Percentiles rank a stretch among this genome's conserved stretches.
phyloP scores from a whole-genome alignment of 2,888 invertebrate genomes.

The Silvanus unidentatus region DNA sequence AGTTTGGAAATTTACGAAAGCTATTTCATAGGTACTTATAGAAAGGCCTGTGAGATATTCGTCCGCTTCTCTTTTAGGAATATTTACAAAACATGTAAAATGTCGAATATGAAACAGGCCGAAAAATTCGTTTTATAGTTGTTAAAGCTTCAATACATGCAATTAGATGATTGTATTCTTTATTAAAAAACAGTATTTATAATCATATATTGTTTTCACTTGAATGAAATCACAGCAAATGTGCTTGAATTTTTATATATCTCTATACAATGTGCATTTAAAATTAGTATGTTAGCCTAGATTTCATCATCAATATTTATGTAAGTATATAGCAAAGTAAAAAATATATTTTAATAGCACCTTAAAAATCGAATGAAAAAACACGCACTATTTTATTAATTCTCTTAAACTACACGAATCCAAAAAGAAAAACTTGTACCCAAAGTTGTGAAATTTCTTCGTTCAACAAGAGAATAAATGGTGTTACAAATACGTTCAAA shows the following conservation, averaged over 20 bases:
- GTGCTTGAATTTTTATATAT: background rate
- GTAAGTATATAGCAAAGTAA: background rate
- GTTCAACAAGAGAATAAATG: too few species aligned
- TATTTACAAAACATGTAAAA: background rate
- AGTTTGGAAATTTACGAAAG: too few species aligned
- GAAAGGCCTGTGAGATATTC: too few species aligned
- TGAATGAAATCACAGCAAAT: constrained; percentile 4
- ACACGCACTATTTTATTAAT: background rate
- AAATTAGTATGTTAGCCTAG: background rate
- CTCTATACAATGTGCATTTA: constrained; percentile 4
- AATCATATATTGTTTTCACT: background rate
- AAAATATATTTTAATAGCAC: constrained; percentile 3
- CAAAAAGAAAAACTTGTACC: too few species aligned
- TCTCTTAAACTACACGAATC: too few species aligned
- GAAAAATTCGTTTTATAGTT: constrained; percentile 1
- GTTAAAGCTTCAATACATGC: constrained; percentile 5
- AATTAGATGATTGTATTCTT: constrained; percentile 4
- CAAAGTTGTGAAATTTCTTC: too few species aligned
- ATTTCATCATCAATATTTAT: background rate
- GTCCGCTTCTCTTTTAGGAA: too few species aligned
- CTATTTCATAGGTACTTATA: too few species aligned
- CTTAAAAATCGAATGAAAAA: background rate
- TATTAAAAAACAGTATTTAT: too few species aligned
- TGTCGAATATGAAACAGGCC: background rate
- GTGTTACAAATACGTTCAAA: background rate